phyloP scores from a whole-genome alignment of 2,797 vertebrate species.

The Anabacerthia variegaticeps region DNA sequence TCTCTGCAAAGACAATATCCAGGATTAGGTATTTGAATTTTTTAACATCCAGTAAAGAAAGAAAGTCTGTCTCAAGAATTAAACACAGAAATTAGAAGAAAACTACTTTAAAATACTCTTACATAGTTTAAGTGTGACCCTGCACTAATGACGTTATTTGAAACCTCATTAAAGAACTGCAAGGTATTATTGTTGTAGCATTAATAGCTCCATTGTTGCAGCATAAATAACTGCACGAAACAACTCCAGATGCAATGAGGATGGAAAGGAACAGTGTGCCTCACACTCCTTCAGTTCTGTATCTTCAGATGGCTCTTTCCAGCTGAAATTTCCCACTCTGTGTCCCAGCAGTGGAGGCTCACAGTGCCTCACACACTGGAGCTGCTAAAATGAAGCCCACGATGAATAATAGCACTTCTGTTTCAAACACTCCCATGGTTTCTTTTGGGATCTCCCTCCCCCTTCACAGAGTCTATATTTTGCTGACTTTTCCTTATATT shows the following conservation, averaged over 20 bases:
- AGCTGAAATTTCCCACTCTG: not conserved
- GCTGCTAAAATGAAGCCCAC: not conserved
- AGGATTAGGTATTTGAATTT: not conserved
- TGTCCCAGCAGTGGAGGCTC: not conserved
- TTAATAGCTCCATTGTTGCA: not conserved
- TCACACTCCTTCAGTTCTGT: not conserved
- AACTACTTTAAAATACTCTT: not conserved
- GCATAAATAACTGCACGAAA: not conserved
- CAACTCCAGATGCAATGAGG: constrained; percentile 7
- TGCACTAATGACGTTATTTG: not conserved
- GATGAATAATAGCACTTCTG: constrained; percentile 37
- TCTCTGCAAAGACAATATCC: not conserved
- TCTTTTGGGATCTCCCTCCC: not conserved
- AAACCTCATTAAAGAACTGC: not conserved
- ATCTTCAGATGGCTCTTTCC: not conserved
- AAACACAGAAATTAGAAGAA: not conserved
- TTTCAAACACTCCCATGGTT: constrained; percentile 38
- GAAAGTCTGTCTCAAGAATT: not conserved
- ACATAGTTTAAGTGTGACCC: not conserved
- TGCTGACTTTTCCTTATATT: constrained; percentile 46
- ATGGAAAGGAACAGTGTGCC: not conserved
- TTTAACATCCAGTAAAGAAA: not conserved
- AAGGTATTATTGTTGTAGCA: not conserved
- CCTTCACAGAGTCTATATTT: constrained; percentile 36
- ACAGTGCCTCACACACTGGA: not conserved